phyloP scores from a whole-genome alignment of 2,888 invertebrate species.

The Tipula vernalis region DNA sequence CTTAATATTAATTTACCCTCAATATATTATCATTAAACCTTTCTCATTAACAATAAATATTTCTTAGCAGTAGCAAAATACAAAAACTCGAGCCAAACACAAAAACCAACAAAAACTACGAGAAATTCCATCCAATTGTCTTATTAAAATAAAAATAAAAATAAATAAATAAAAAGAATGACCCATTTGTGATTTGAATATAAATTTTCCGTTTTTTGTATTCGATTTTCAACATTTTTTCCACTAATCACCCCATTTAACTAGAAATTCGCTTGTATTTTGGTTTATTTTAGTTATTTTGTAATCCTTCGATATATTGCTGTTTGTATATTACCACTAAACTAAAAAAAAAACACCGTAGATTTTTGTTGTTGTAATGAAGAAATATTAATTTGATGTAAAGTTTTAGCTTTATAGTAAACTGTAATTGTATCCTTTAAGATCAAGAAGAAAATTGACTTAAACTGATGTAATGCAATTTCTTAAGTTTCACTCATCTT shows the following conservation, averaged over 20 bases:
- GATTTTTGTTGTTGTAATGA: neutral
- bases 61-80: neutral
- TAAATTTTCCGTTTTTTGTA: neutral
- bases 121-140: neutral
- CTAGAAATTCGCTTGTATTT: neutral
- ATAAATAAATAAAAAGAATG: neutral
- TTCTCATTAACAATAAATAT: constrained; percentile 4
- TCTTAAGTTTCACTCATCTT: neutral
- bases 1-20: neutral
- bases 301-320: neutral
- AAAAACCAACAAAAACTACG: neutral
- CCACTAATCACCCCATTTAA: neutral
- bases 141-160: neutral
- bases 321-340: neutral
- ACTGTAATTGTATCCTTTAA: neutral
- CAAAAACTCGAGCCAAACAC: neutral
- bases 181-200: neutral
- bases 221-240: neutral
- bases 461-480: neutral
- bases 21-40: neutral
- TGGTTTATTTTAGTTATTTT: neutral
- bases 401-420: neutral
- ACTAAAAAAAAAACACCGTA: neutral
- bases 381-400: neutral
- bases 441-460: too few relatives aligned